phyloP scores from a whole-genome alignment of 2,113 vertebrate species.

The Hassar affinis region DNA sequence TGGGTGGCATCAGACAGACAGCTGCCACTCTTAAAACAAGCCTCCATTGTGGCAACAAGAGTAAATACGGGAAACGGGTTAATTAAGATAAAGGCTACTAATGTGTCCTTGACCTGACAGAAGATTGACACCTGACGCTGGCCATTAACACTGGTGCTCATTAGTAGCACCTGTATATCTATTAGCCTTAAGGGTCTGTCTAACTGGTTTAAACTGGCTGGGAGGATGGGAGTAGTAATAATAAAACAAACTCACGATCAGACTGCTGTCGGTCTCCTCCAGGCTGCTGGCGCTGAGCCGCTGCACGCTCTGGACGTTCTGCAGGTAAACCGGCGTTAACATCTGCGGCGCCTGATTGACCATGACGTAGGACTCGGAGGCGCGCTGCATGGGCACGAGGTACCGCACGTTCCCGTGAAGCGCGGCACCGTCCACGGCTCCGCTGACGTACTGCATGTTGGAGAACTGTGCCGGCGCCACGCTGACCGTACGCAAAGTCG shows the following conservation, averaged over 20 bases:
- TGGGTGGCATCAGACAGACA: not conserved
- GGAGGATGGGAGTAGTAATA: not conserved
- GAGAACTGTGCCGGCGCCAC: conserved; percentile 13
- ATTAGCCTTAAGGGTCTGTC: no score
- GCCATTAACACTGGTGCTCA: not conserved
- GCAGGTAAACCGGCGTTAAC: conserved; percentile 51
- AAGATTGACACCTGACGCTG: not conserved
- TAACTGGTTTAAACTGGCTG: not conserved
- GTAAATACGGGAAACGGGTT: no score
- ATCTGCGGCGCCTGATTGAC: conserved; percentile 48
- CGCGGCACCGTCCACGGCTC: conserved; percentile 36
- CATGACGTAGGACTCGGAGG: conserved; percentile 48
- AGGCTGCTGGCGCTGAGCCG: conserved; percentile 35
- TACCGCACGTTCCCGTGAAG: conserved; percentile 59
- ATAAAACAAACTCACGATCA: not conserved
- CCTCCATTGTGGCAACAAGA: no score
- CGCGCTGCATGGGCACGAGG: conserved; percentile 58
- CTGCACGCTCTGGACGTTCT: conserved; percentile 29
- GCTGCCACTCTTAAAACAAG: not conserved
- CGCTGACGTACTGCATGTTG: conserved; percentile 53
- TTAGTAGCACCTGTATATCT: not conserved
- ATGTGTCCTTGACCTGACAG: not conserved
- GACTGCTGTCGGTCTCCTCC: conserved; percentile 39
- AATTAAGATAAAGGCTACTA: not conserved
- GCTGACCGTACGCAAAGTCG: conserved; percentile 4